Conservation (phyloP, 2,113 vertebrate genomes). For the Camelus dromedarius region DNA sequence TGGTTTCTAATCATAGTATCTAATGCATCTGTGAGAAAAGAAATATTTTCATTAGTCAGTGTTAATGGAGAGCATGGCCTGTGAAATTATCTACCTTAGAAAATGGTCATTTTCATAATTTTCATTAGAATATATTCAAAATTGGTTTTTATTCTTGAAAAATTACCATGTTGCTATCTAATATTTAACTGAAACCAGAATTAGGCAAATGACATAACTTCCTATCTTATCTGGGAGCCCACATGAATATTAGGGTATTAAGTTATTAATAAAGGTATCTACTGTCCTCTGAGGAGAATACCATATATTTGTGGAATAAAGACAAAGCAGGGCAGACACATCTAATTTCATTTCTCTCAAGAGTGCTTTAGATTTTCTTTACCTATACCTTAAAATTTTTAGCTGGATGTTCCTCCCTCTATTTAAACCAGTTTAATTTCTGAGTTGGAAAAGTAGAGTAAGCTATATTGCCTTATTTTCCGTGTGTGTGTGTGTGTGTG, state of each 20-base stretch:
- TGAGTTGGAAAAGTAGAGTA: neutral
- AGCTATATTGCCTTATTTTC: neutral
- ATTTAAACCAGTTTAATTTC: neutral
- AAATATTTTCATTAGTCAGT: neutral
- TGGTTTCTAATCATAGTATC: slow-evolving; percentile 15
- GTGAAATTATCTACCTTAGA: neutral
- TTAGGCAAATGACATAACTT: neutral
- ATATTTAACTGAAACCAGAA: neutral
- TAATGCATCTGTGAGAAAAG: neutral
- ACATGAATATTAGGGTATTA: neutral
- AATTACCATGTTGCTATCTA: neutral
- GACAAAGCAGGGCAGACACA: neutral
- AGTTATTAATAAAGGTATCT: neutral
- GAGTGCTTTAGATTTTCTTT: neutral
- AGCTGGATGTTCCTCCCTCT: neutral
- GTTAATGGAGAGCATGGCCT: neutral
- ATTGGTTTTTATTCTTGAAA: neutral
- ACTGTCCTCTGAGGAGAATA: neutral
- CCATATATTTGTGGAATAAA: neutral
- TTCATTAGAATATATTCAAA: slow-evolving; percentile 27
- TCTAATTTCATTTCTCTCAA: neutral
- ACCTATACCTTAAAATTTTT: neutral
- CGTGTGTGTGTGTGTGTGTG: neutral
- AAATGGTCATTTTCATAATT: neutral
- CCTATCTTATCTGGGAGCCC: neutral